Evolutionary conservation across 92 coral and sea anemone genomes (phyloP).

Genomic region (Parazoanthus swiftii): DNA sequence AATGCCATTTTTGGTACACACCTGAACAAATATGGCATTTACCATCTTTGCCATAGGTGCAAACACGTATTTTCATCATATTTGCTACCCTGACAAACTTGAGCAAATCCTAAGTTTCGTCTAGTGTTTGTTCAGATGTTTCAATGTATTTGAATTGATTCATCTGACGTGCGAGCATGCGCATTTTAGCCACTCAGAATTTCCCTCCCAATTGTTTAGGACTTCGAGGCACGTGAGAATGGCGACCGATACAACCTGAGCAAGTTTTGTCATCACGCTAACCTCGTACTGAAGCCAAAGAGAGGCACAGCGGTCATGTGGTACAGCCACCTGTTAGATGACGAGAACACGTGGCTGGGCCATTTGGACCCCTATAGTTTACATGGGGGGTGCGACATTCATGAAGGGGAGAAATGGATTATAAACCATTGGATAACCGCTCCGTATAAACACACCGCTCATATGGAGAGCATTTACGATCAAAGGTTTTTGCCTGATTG

Average conservation of each 20-base stretch:
- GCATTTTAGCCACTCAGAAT: too few relatives aligned
- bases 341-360: slow-evolving; percentile 48
- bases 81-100: too few relatives aligned
- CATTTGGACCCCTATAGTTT: slow-evolving; percentile 43
- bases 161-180: too few relatives aligned
- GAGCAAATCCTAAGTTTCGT: too few relatives aligned
- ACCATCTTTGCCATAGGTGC: too few relatives aligned
- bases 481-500: background rate
- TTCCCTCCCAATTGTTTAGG: slow-evolving; percentile 15
- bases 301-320: slow-evolving; percentile 59
- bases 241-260: slow-evolving; percentile 51
- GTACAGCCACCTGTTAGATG: slow-evolving; percentile 51
- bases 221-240: slow-evolving; percentile 27
- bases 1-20: too few relatives aligned
- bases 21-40: too few relatives aligned
- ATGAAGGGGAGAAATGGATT: slow-evolving; percentile 63
- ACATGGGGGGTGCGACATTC: slow-evolving; percentile 60
- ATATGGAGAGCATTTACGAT: slow-evolving; percentile 28
- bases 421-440: slow-evolving; percentile 61
- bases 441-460: slow-evolving; percentile 33
- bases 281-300: slow-evolving; percentile 50
- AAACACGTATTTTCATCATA: too few relatives aligned
- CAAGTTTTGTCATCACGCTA: slow-evolving; percentile 53
- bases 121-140: too few relatives aligned
- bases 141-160: too few relatives aligned